Percentiles rank a stretch among this genome's conserved stretches.
Evolutionary conservation across 2,888 invertebrate species (phyloP).

Genomic region (Malachius bipustulatus): DNA sequence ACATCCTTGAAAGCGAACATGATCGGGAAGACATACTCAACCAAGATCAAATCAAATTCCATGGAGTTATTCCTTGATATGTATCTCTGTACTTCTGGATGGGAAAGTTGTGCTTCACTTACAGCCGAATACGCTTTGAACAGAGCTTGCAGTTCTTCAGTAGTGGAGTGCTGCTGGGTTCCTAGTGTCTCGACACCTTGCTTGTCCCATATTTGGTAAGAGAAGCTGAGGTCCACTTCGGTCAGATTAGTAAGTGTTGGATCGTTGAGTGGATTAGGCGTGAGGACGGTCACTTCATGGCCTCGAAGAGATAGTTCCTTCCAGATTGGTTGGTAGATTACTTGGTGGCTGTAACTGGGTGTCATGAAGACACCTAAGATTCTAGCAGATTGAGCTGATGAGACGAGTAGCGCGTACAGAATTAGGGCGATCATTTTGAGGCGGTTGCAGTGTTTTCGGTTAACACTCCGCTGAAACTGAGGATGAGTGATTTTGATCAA

Average conservation of each 20-base stretch:
- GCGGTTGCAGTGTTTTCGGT: too few relatives aligned
- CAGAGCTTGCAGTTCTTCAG: slow-evolving; percentile 15
- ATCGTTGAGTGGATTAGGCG: slow-evolving; percentile 35
- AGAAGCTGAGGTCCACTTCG: slow-evolving; percentile 32
- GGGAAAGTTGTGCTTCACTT: slow-evolving; percentile 18
- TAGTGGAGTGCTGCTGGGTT: slow-evolving; percentile 12
- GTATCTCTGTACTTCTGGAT: slow-evolving; percentile 24
- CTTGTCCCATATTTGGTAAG: slow-evolving; percentile 24
- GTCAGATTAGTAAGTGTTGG: slow-evolving; percentile 31
- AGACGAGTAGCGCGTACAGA: background rate
- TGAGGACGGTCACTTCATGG: slow-evolving; percentile 39
- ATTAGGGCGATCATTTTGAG: background rate
- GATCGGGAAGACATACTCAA: slow-evolving; percentile 26
- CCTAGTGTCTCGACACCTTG: slow-evolving; percentile 13
- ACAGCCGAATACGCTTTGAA: slow-evolving; percentile 13
- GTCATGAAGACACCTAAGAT: slow-evolving; percentile 37
- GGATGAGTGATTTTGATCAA: too few relatives aligned
- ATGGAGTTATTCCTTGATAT: slow-evolving; percentile 24
- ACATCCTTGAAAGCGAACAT: slow-evolving; percentile 28
- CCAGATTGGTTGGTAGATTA: slow-evolving; percentile 37
- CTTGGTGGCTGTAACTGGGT: slow-evolving; percentile 41
- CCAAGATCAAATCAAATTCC: slow-evolving; percentile 28
- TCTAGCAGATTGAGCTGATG: slow-evolving; percentile 23
- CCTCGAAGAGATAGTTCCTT: slow-evolving; percentile 37
- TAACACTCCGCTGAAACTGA: too few relatives aligned